Evolutionary conservation across 2,113 vertebrate species (phyloP).

Genomic region (Oceanites oceanicus): DNA sequence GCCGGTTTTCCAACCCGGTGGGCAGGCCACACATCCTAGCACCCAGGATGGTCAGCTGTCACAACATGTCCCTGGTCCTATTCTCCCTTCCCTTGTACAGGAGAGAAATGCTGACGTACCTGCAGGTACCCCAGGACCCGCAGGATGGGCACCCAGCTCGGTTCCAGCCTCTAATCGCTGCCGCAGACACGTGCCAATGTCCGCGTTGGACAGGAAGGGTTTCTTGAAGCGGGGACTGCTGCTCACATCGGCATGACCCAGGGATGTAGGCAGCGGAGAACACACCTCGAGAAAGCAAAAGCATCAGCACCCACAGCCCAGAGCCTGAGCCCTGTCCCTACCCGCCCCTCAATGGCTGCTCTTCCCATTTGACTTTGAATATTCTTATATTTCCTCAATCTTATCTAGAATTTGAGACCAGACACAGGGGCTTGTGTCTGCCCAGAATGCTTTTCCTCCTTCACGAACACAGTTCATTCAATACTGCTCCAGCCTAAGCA

Average conservation of each 20-base stretch:
- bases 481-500: accelerated
- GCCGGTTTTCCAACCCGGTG: neutral
- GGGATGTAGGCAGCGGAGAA: accelerated
- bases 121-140: neutral
- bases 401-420: neutral
- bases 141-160: neutral
- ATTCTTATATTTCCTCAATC: neutral
- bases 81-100: neutral
- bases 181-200: accelerated
- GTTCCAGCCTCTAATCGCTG: neutral
- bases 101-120: neutral
- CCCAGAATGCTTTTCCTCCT: neutral
- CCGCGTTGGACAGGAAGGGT: neutral
- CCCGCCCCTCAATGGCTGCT: neutral
- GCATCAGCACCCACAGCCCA: accelerated
- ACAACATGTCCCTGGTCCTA: accelerated
- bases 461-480: neutral
- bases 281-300: neutral
- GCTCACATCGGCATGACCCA: accelerated
- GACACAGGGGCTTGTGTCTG: neutral
- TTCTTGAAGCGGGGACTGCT: neutral
- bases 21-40: neutral
- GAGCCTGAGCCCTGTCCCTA: neutral
- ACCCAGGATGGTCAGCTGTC: neutral
- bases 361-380: neutral